Conservation (phyloP, 23 tunicate genomes). For the Trididemnum nubilum region DNA sequence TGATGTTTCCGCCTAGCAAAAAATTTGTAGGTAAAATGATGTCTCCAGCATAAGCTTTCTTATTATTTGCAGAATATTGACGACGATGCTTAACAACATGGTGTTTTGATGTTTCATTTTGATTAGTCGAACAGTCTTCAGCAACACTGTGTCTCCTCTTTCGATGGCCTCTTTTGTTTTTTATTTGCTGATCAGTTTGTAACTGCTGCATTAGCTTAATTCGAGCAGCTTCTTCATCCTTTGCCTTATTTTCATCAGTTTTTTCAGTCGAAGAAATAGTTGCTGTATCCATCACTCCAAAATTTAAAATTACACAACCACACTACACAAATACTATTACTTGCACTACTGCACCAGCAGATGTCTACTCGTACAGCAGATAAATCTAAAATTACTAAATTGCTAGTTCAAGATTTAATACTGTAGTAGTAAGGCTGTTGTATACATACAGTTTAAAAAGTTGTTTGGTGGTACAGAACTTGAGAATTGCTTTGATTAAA, state of each 20-base stretch:
- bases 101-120: neutral
- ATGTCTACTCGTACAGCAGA: too few relatives aligned
- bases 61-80: constrained; percentile 34
- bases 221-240: neutral
- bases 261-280: neutral
- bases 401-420: too few relatives aligned
- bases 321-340: too few relatives aligned
- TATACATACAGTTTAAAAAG: too few relatives aligned
- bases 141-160: constrained; percentile 58
- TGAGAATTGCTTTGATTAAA: too few relatives aligned
- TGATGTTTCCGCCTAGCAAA: constrained; percentile 80
- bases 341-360: too few relatives aligned
- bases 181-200: neutral
- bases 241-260: neutral
- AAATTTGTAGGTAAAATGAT: constrained; percentile 80
- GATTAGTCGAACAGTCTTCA: constrained; percentile 12
- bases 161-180: constrained; percentile 21
- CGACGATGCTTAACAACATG: constrained; percentile 43
- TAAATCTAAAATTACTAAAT: too few relatives aligned
- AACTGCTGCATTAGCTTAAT: neutral
- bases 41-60: constrained; percentile 46
- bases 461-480: too few relatives aligned
- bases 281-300: too few relatives aligned
- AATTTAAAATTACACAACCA: too few relatives aligned
- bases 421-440: too few relatives aligned